A percentile compares a stretch with the other conserved stretches of the same genome.
These are phyloP conservation scores for Sapayoa aenigma DNA, from an alignment of 2,113 vertebrate genomes.

Conservation along the genomic window DNA sequence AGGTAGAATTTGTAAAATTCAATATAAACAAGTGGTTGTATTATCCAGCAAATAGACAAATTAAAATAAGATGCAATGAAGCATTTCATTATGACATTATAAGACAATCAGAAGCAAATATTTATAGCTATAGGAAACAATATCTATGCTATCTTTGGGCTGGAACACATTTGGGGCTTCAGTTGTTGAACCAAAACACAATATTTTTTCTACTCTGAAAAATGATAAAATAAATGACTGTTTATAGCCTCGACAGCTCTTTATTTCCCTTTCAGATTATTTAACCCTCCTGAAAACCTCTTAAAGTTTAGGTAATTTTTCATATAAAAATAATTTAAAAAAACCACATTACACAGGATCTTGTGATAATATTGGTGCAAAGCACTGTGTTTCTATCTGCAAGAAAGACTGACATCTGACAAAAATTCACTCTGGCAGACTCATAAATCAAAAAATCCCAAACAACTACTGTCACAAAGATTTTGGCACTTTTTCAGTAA, in stretches of 20 bases:
- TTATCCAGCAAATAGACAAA: neutral
- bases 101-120: neutral
- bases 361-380: neutral
- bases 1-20: neutral
- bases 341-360: neutral
- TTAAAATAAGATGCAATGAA: neutral
- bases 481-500: neutral
- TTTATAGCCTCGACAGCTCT: neutral
- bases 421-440: neutral
- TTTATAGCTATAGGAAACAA: neutral
- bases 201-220: neutral
- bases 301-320: neutral
- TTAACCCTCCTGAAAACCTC: neutral
- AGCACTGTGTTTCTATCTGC: neutral
- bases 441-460: fast-evolving
- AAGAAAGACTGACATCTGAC: neutral
- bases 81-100: neutral
- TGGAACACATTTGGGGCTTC: neutral
- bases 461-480: neutral
- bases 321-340: neutral
- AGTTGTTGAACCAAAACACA: neutral
- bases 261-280: neutral
- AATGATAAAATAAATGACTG: neutral
- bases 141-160: neutral
- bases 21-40: neutral